Conservation (phyloP, 2,888 invertebrate species). For the Ernsta delagoae region DNA sequence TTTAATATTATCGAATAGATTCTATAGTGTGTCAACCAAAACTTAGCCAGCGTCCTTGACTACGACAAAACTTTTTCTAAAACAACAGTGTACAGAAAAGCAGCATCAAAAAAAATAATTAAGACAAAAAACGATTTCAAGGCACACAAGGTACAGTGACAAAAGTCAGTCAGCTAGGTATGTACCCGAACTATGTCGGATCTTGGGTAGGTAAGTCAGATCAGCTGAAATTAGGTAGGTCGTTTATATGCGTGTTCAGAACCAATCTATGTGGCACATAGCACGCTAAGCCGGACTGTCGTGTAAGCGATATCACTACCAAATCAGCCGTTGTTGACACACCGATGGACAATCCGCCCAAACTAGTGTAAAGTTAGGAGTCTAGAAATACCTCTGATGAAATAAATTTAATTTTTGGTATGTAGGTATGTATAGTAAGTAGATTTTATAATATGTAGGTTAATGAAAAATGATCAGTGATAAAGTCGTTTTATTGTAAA, state of each 20-base stretch:
- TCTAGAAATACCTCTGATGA: no score
- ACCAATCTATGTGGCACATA: slow-evolving; percentile 21
- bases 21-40: no score
- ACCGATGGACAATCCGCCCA: not conserved
- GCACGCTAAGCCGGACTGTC: slow-evolving; percentile 20
- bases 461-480: no score
- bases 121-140: not conserved
- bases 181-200: not conserved
- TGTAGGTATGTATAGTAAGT: no score
- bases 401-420: no score
- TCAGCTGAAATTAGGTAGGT: slow-evolving; percentile 20
- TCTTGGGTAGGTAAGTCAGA: slow-evolving; percentile 1
- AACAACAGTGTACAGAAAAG: no score
- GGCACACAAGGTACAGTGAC: not conserved
- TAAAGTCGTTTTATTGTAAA: no score
- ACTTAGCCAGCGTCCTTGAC: no score
- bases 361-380: not conserved
- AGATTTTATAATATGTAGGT: no score
- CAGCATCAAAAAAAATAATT: no score
- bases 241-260: slow-evolving; percentile 25
- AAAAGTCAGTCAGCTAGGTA: not conserved
- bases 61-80: no score
- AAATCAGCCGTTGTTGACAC: not conserved
- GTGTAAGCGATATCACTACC: slow-evolving; percentile 19
- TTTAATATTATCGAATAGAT: no score